phyloP scores from a whole-genome alignment of 2,113 vertebrate genomes.

The Xiphophorus hellerii region DNA sequence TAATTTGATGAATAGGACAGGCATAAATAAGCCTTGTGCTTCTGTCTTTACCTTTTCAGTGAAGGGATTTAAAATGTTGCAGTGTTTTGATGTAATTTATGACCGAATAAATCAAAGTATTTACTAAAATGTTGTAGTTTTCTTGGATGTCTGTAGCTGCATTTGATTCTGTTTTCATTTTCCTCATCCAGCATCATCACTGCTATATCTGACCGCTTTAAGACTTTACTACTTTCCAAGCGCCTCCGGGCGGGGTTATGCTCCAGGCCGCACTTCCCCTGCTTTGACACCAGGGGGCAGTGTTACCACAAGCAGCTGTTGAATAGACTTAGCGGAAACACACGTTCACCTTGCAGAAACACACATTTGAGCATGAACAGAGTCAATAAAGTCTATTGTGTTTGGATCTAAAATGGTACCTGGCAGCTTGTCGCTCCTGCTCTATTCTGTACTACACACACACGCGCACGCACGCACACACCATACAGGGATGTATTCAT shows the following conservation, averaged over 20 bases:
- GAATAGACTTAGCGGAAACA: not conserved
- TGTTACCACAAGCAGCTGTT: conserved; percentile 20
- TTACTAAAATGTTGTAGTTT: too few relatives aligned
- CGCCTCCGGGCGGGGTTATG: conserved; percentile 5
- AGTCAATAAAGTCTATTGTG: conserved; percentile 35
- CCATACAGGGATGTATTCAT: not conserved
- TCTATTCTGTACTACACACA: conserved; percentile 30
- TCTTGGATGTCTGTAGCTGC: not conserved
- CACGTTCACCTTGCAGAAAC: not conserved
- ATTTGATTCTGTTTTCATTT: conserved; percentile 8
- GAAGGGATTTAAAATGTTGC: too few relatives aligned
- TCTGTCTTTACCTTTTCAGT: too few relatives aligned
- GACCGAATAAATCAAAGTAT: too few relatives aligned
- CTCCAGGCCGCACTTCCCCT: not conserved
- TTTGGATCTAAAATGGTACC: conserved; percentile 31
- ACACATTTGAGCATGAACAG: conserved; percentile 5
- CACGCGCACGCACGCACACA: not conserved
- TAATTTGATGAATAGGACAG: too few relatives aligned
- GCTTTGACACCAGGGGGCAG: conserved; percentile 45
- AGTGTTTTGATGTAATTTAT: too few relatives aligned
- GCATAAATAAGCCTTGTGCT: too few relatives aligned
- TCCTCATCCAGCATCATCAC: conserved; percentile 2
- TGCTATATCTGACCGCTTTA: not conserved
- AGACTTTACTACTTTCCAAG: conserved; percentile 2
- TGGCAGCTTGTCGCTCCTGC: conserved; percentile 20